These are phyloP conservation scores for Euzetes globulus DNA, from an alignment of 2,888 invertebrate species.

Conservation along the genomic window DNA sequence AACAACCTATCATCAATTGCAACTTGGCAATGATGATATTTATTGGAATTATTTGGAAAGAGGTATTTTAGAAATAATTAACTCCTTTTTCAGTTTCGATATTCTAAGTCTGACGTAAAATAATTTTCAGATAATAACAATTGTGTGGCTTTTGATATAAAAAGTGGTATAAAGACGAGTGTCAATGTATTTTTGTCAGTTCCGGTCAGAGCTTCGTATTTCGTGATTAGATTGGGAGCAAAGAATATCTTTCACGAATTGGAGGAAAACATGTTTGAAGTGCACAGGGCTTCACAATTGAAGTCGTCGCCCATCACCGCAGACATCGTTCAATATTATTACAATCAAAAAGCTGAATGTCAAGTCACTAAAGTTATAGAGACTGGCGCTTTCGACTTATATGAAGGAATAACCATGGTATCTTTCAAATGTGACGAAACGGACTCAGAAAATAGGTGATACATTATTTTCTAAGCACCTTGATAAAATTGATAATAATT, in stretches of 20 bases:
- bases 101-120: background rate
- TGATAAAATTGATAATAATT: too few species aligned
- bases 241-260: background rate
- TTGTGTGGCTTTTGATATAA: background rate
- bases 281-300: background rate
- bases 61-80: background rate
- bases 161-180: background rate
- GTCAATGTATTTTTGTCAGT: background rate
- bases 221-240: background rate
- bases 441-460: background rate
- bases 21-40: background rate
- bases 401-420: background rate
- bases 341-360: background rate
- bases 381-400: background rate
- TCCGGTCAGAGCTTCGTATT: background rate
- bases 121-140: background rate
- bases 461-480: too few species aligned
- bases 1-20: too few species aligned
- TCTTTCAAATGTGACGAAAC: background rate
- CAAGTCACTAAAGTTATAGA: background rate
- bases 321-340: background rate
- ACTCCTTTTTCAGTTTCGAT: too few species aligned
- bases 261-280: background rate
- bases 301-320: background rate
- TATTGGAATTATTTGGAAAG: background rate